phyloP scores from a whole-genome alignment of 1,140 invertebrate genomes.

The Phthorimaea operculella region DNA sequence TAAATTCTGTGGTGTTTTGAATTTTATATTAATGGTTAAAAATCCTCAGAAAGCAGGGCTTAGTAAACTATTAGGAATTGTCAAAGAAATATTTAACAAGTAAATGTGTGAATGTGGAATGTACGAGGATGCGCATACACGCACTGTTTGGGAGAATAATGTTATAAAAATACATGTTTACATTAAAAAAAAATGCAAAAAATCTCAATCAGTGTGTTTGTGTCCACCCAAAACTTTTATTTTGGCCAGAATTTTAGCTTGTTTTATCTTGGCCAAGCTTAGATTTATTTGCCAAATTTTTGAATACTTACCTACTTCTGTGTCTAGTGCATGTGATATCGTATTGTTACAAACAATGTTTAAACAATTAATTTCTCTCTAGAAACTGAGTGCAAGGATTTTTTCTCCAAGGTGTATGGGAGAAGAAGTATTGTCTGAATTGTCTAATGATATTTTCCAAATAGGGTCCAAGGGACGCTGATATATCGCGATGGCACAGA shows the following conservation, averaged over 20 bases:
- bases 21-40: constrained; percentile 11
- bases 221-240: constrained; percentile 23
- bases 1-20: too few species aligned
- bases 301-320: constrained; percentile 28
- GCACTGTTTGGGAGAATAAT: too few species aligned
- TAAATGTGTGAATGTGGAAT: not conserved
- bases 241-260: constrained; percentile 53
- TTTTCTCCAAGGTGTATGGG: too few species aligned
- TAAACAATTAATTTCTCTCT: too few species aligned
- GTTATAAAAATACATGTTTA: constrained; percentile 14
- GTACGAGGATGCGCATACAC: too few species aligned
- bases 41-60: constrained; percentile 63
- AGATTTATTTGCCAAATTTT: constrained; percentile 50
- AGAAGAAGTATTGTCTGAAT: too few species aligned
- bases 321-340: constrained; percentile 45
- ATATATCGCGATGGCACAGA: constrained; percentile 72
- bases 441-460: not conserved
- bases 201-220: too few species aligned
- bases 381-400: too few species aligned
- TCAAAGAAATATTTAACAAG: constrained; percentile 17
- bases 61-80: constrained; percentile 26
- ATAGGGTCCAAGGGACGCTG: constrained; percentile 74
- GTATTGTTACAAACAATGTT: too few species aligned
- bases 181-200: not conserved
- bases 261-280: constrained; percentile 64